phyloP scores from a whole-genome alignment of 2,797 vertebrate genomes.

The Siniperca scherzeri region DNA sequence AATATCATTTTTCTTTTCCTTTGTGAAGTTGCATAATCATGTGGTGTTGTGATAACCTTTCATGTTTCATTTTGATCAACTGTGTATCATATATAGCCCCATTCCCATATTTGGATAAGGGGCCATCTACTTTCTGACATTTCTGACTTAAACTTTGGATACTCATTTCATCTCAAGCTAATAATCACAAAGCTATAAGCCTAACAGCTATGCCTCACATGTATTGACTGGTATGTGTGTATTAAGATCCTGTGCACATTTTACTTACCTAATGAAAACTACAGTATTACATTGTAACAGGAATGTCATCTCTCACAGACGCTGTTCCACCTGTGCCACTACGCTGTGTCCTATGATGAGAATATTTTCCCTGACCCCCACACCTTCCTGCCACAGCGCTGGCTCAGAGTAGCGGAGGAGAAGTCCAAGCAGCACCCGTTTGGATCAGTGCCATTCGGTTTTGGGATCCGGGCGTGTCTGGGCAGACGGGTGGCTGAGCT shows the following conservation, averaged over 20 bases:
- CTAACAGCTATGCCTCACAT: neutral
- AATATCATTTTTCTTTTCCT: too few species aligned
- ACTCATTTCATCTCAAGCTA: neutral
- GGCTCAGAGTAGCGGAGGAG: conserved; percentile 76
- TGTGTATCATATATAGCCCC: too few species aligned
- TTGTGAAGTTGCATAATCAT: neutral
- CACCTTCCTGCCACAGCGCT: conserved; percentile 83
- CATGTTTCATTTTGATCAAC: too few species aligned
- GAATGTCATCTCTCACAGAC: conserved; percentile 72
- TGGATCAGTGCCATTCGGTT: conserved; percentile 87
- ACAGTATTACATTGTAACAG: neutral
- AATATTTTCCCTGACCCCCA: conserved; percentile 76
- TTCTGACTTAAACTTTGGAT: neutral
- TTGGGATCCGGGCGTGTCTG: conserved; percentile 86
- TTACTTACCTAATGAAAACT: neutral
- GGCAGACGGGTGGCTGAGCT: conserved; percentile 87
- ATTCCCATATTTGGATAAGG: too few species aligned
- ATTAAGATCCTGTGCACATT: neutral
- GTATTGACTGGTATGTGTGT: neutral
- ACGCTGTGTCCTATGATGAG: conserved; percentile 84
- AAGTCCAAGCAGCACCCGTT: conserved; percentile 83
- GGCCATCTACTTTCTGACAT: neutral
- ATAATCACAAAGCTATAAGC: neutral
- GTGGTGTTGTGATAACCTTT: too few species aligned
- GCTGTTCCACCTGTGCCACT: conserved; percentile 89